These are phyloP conservation scores for Aphelocoma coerulescens DNA, from an alignment of 2,113 vertebrate species.

Conservation along the genomic window DNA sequence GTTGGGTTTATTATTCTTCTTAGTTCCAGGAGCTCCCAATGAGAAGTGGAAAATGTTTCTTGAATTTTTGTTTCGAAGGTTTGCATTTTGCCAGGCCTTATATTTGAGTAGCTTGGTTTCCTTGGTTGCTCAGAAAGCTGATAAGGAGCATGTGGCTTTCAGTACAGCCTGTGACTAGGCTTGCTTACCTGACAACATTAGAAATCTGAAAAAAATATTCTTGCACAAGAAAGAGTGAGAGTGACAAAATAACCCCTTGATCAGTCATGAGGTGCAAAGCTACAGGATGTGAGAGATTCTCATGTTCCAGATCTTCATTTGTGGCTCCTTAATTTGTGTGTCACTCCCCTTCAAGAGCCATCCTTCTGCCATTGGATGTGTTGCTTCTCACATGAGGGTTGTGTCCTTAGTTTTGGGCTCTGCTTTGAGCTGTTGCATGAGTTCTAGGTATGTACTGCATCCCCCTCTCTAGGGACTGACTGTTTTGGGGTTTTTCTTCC, in stretches of 20 bases:
- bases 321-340: not conserved
- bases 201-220: not conserved
- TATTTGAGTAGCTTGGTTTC: not conserved
- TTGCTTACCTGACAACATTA: not conserved
- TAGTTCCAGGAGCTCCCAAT: not conserved
- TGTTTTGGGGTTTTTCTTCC: not conserved
- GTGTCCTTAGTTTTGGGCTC: not conserved
- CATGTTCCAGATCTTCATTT: fast-evolving
- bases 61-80: not conserved
- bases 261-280: fast-evolving
- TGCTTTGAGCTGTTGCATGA: fast-evolving
- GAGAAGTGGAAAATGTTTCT: not conserved
- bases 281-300: not conserved
- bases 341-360: not conserved
- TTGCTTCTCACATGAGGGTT: not conserved
- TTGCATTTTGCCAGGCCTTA: not conserved
- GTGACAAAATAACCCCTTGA: not conserved
- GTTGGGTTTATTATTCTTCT: not conserved
- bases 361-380: fast-evolving
- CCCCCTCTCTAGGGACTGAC: not conserved
- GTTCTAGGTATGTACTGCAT: not conserved
- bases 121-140: not conserved
- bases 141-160: not conserved
- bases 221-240: not conserved
- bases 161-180: not conserved